Percentiles rank a stretch among this genome's conserved stretches.
These are phyloP conservation scores for Lagodon rhomboides DNA, from an alignment of 2,797 vertebrate species.

Conservation along the genomic window DNA sequence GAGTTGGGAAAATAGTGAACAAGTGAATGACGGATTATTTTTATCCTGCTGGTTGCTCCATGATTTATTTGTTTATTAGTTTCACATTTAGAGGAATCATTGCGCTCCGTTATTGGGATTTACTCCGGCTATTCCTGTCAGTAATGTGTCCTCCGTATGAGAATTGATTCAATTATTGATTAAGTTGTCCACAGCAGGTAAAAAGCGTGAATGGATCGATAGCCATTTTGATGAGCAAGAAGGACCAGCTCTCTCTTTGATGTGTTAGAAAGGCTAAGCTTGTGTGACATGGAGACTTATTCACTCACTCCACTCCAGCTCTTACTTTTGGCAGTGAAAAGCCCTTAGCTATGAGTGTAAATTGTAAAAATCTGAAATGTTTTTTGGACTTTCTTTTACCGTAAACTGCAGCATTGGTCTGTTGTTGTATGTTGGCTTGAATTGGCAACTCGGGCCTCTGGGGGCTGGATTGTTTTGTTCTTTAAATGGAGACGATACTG, in stretches of 20 bases:
- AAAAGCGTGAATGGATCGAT: constrained; percentile 76
- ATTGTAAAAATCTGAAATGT: neutral
- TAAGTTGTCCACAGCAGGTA: constrained; percentile 69
- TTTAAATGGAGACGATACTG: neutral
- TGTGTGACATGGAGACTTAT: constrained; percentile 36
- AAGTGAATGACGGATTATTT: constrained; percentile 53
- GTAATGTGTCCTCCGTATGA: constrained; percentile 67
- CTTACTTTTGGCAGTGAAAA: neutral
- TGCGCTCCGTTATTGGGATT: constrained; percentile 31
- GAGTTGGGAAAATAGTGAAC: constrained; percentile 35
- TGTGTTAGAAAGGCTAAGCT: constrained; percentile 51
- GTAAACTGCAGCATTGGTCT: neutral
- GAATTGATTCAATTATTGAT: constrained; percentile 79
- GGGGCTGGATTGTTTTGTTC: neutral
- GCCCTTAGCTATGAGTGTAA: neutral
- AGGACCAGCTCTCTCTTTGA: constrained; percentile 41
- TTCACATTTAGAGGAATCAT: constrained; percentile 59
- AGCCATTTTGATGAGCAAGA: constrained; percentile 70
- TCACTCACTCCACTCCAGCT: neutral
- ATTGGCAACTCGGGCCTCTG: neutral
- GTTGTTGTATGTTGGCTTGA: neutral
- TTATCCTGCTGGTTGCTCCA: constrained; percentile 30
- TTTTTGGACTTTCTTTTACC: neutral
- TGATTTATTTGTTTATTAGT: constrained; percentile 55
- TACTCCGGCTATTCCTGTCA: constrained; percentile 61